A percentile compares a stretch with the other conserved stretches of the same genome.
Evolutionary conservation across 1,140 invertebrate species (phyloP).

Genomic region (Panulirus ornatus): DNA sequence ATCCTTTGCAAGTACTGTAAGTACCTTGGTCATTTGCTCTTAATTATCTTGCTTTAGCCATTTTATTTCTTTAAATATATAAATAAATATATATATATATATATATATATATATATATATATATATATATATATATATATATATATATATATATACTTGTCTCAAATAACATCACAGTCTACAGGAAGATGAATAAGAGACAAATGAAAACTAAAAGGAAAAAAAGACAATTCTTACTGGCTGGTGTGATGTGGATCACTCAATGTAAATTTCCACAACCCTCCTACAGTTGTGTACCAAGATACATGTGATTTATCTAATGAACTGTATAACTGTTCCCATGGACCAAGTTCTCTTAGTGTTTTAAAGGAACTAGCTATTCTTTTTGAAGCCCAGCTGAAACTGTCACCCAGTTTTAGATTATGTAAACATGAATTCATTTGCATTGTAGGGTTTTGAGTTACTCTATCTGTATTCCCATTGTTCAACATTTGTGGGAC

Average conservation of each 20-base stretch:
- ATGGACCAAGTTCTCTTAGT: slow-evolving; percentile 48
- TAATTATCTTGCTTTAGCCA: background rate
- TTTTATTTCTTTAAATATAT: background rate
- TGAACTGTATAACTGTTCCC: slow-evolving; percentile 34
- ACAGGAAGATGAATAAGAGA: background rate
- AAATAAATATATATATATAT: background rate
- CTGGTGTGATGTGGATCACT: background rate
- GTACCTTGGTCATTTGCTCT: background rate
- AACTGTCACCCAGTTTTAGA: background rate
- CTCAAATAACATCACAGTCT: background rate
- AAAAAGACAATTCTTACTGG: background rate
- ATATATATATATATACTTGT: background rate
- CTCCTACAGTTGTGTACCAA: background rate
- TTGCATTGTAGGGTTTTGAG: background rate
- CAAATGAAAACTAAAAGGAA: background rate
- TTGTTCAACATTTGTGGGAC: slow-evolving; percentile 7
- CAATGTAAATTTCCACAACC: background rate
- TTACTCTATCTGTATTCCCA: background rate
- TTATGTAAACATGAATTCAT: background rate
- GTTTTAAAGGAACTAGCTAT: slow-evolving; percentile 34
- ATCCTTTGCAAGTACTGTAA: too few species aligned
- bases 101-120: background rate
- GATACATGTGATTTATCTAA: background rate
- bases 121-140: background rate
- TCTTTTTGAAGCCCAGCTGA: background rate